A percentile compares a stretch with the other conserved stretches of the same genome.
Evolutionary conservation across 2,113 vertebrate genomes (phyloP).

Genomic region (Lophochroa leadbeateri): DNA sequence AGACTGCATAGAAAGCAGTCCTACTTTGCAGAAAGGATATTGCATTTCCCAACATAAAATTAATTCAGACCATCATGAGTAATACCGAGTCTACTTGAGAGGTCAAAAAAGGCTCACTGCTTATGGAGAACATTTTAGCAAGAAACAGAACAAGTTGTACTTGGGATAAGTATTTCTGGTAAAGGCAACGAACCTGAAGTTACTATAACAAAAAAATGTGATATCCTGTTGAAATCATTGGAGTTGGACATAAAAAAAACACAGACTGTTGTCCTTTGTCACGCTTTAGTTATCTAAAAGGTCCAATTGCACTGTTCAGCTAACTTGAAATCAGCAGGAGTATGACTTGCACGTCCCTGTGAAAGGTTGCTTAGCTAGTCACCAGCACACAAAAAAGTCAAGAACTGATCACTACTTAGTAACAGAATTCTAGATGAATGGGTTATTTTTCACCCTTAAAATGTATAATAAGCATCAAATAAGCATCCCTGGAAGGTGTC

Average conservation of each 20-base stretch:
- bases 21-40: background rate
- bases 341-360: background rate
- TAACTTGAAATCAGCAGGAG: background rate
- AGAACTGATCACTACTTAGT: background rate
- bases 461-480: background rate
- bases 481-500: background rate
- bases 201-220: background rate
- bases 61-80: constrained; percentile 14
- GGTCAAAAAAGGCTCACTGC: background rate
- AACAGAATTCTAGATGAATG: background rate
- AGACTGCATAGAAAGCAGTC: background rate
- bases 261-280: background rate
- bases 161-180: background rate
- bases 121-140: constrained; percentile 7
- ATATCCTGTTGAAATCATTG: background rate
- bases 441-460: background rate
- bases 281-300: background rate
- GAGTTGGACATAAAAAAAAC: background rate
- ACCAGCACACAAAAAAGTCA: background rate
- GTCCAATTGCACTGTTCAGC: background rate
- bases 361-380: background rate
- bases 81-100: background rate
- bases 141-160: background rate
- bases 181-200: background rate
- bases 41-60: constrained; percentile 24